phyloP scores from a whole-genome alignment of 2,888 invertebrate species.

The Drosophila robusta region DNA sequence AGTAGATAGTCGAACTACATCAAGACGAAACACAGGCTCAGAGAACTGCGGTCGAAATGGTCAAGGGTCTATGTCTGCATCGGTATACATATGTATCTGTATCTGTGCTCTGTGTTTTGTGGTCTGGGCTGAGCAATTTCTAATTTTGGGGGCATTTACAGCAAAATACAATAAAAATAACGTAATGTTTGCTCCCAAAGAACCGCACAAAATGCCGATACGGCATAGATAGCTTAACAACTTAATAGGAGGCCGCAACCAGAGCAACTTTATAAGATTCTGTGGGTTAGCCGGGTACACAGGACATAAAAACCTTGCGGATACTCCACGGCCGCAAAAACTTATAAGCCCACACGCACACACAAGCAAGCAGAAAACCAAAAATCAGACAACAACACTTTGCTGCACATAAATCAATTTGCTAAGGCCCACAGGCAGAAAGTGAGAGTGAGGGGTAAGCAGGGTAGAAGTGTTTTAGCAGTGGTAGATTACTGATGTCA shows the following conservation, averaged over 20 bases:
- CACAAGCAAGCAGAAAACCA: slow-evolving; percentile 10
- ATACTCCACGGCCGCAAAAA: slow-evolving; percentile 7
- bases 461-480: not conserved
- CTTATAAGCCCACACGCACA: slow-evolving; percentile 2
- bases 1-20: slow-evolving; percentile 34
- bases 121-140: slow-evolving; percentile 58
- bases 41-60: slow-evolving; percentile 61
- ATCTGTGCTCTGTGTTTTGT: slow-evolving; percentile 7
- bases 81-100: not conserved
- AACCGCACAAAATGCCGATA: slow-evolving; percentile 71
- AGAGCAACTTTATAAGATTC: slow-evolving; percentile 51
- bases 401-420: slow-evolving; percentile 72
- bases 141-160: slow-evolving; percentile 73
- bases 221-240: slow-evolving; percentile 78
- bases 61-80: slow-evolving; percentile 18
- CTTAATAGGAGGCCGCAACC: slow-evolving; percentile 75
- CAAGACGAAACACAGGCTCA: slow-evolving; percentile 17
- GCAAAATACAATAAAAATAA: slow-evolving; percentile 65
- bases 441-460: not conserved
- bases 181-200: slow-evolving; percentile 67
- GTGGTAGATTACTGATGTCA: slow-evolving; percentile 70
- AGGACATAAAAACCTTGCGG: slow-evolving; percentile 50
- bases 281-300: slow-evolving; percentile 43
- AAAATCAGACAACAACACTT: slow-evolving; percentile 67
- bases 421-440: slow-evolving; percentile 4